These are phyloP conservation scores for Drosophila cardini DNA, from an alignment of 1,140 invertebrate species.

Conservation along the genomic window DNA sequence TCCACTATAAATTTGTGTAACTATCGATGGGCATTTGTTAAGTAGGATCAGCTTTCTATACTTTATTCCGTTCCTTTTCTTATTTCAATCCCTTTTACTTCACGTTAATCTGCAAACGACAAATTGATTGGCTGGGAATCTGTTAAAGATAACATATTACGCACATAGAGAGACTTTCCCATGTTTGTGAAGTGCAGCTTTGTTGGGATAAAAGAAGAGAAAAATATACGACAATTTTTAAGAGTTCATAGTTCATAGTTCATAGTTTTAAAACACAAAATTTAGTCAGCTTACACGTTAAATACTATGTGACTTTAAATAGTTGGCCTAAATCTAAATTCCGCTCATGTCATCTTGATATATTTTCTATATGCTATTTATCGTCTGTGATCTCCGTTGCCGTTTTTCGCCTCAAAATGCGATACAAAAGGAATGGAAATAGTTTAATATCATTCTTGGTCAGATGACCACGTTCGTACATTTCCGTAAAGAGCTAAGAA, in stretches of 20 bases:
- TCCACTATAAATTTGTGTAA: not conserved
- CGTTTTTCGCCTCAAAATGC: conserved; percentile 26
- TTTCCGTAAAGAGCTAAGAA: conserved; percentile 64
- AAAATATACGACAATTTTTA: no score
- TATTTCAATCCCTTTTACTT: not conserved
- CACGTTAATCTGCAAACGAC: no score
- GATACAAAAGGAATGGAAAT: conserved; percentile 64
- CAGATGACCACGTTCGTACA: conserved; percentile 66
- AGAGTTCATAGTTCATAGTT: no score
- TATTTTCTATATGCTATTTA: not conserved
- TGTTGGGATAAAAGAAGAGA: not conserved
- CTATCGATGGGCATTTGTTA: not conserved
- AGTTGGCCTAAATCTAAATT: not conserved
- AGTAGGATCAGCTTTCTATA: not conserved
- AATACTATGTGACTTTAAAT: not conserved
- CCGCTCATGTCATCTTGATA: not conserved
- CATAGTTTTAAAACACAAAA: not conserved
- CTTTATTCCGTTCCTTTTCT: not conserved
- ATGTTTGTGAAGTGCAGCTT: no score
- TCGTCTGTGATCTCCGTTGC: not conserved
- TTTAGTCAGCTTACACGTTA: not conserved
- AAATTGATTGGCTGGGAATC: not conserved
- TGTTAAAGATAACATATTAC: not conserved
- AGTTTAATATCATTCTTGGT: conserved; percentile 75
- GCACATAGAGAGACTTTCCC: not conserved